phyloP scores from a whole-genome alignment of 2,888 invertebrate species.

The Tetranychus truncatus region DNA sequence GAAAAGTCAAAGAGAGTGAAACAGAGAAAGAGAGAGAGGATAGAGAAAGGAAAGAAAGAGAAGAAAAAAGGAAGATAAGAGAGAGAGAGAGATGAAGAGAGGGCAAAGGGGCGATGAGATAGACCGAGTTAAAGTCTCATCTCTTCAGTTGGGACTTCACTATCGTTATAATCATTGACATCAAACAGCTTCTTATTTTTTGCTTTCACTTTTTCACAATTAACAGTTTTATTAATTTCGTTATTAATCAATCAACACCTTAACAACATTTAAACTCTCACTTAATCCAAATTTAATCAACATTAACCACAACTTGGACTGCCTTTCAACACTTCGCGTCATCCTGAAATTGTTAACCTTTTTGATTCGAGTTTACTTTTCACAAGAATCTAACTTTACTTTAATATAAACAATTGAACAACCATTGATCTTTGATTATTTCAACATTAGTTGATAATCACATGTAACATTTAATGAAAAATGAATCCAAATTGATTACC shows the following conservation, averaged over 20 bases:
- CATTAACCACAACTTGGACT: not conserved
- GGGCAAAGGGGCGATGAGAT: not conserved
- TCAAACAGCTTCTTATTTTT: not conserved
- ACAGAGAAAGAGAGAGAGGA: conserved; percentile 2
- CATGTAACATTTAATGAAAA: too few relatives aligned
- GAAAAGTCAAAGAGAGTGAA: conserved; percentile 2
- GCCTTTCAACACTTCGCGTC: too few relatives aligned
- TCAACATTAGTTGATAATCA: too few relatives aligned
- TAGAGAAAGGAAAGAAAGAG: not conserved
- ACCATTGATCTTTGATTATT: too few relatives aligned
- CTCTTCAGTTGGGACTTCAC: not conserved
- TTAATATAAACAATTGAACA: too few relatives aligned
- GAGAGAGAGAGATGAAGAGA: not conserved
- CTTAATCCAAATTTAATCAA: not conserved
- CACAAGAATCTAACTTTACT: too few relatives aligned
- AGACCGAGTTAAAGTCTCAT: not conserved
- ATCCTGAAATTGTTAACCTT: too few relatives aligned
- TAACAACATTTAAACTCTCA: not conserved
- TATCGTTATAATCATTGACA: not conserved
- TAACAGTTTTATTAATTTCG: not conserved
- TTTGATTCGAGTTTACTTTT: too few relatives aligned
- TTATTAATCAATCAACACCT: not conserved
- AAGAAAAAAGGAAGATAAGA: not conserved
- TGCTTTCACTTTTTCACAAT: not conserved
- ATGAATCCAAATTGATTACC: too few relatives aligned